Evolutionary conservation across 1,140 invertebrate species (phyloP).

Genomic region (Lepidurus packardi): DNA sequence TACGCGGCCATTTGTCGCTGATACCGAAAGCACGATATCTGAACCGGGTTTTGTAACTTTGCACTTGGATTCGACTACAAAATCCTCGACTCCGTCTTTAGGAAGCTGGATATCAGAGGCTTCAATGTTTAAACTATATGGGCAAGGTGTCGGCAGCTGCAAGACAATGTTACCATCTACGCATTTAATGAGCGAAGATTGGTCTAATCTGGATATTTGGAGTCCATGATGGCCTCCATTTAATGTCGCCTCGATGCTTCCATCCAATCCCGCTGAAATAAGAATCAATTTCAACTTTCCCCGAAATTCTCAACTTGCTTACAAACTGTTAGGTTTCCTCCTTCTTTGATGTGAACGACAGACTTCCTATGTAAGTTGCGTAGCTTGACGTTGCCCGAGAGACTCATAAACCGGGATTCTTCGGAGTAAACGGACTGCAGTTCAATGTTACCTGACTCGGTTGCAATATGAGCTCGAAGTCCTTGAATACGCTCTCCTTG

Average conservation of each 20-base stretch:
- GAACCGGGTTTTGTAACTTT: not conserved
- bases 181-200: not conserved
- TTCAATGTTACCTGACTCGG: not conserved
- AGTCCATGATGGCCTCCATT: not conserved
- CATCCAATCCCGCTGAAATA: not conserved
- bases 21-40: not conserved
- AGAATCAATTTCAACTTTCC: not conserved
- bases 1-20: not conserved
- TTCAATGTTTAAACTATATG: not conserved
- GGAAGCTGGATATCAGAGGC: conserved; percentile 11
- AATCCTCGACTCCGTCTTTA: not conserved
- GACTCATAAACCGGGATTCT: conserved; percentile 15
- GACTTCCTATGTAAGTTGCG: not conserved
- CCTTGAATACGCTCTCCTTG: conserved; percentile 16
- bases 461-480: conserved; percentile 13
- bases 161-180: not conserved
- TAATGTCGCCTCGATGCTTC: conserved; percentile 4
- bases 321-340: not conserved
- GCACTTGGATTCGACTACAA: not conserved
- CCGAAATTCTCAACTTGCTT: not conserved
- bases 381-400: not conserved
- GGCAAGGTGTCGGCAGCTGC: not conserved
- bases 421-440: not conserved
- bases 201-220: not conserved
- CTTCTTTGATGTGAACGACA: not conserved